Evolutionary conservation across 2,113 vertebrate species (phyloP).

Genomic region (Riparia riparia): DNA sequence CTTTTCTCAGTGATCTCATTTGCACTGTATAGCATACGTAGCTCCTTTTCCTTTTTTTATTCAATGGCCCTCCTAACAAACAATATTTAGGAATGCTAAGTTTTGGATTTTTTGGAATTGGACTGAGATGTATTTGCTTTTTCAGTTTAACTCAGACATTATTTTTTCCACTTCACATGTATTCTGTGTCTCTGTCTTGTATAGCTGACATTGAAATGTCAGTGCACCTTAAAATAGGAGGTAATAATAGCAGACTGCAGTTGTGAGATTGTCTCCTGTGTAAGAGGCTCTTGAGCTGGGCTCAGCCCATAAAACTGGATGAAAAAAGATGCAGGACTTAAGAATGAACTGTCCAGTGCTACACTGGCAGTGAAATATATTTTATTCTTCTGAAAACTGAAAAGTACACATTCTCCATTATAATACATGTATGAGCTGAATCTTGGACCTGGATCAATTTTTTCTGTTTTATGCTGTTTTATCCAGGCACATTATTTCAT

Average conservation of each 20-base stretch:
- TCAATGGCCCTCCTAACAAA: neutral
- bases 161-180: neutral
- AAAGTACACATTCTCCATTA: neutral
- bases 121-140: neutral
- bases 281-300: neutral
- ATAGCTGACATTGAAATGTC: neutral
- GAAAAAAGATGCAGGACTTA: neutral
- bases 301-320: neutral
- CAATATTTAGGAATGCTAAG: neutral
- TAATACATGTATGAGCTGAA: neutral
- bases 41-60: neutral
- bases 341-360: neutral
- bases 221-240: neutral
- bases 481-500: neutral
- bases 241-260: neutral
- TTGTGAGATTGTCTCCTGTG: neutral
- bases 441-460: neutral
- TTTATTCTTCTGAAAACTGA: neutral
- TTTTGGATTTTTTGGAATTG: neutral
- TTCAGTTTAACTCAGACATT: neutral
- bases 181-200: neutral
- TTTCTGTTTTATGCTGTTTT: neutral
- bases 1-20: conserved; percentile 24
- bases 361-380: neutral
- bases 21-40: neutral